Evolutionary conservation across 2,888 invertebrate genomes (phyloP), one percentile per base, ranked within the genome.

Genomic region (Tholera decimalis): DNA sequence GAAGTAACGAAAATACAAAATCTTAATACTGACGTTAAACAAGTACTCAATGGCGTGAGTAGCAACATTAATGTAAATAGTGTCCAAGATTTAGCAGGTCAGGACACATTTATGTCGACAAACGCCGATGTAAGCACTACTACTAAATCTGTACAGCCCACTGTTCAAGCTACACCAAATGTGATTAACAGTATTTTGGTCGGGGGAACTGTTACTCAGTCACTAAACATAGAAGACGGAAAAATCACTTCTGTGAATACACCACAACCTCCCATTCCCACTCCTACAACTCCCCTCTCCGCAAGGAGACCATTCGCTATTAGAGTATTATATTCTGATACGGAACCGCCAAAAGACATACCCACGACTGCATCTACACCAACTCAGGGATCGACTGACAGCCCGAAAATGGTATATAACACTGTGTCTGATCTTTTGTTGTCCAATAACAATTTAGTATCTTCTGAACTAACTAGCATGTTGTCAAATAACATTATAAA

Each of bases 381-480:
- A 79, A 89, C 87, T 86, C 89, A 89, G 87, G 86, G 88, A 86
- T 88, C 93, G 86, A 93, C 93, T 89, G 92, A 94, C 88, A 91
- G 86, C 85, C 88, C 94, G 82, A 87, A 89, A 91, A 95, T 87
- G 95, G 95, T 95, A 95, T 92, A 89, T 93, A 95, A 93, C 80
- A 93, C 92, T 88, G 92, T 94, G 79, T 94, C 95, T 86, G 94
- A 95, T 92, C 91, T 95, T 85, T 91, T 95, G 86, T 87, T 94
- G 83, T 89, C 92, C 79, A 93, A 93, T 89, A 95, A 94, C 77
- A 92, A 92, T 85, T 84, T 95, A 90, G 92, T 95, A 56, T 95
- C 95, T 69, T 91, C 93, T 72, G 94, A 93, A 93, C 92, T 95
- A 95, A 95, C 95, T 89, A 95, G 95, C 95, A 95, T 95, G 95